phyloP scores from a whole-genome alignment of 2,113 vertebrate species.

The Carettochelys insculpta region DNA sequence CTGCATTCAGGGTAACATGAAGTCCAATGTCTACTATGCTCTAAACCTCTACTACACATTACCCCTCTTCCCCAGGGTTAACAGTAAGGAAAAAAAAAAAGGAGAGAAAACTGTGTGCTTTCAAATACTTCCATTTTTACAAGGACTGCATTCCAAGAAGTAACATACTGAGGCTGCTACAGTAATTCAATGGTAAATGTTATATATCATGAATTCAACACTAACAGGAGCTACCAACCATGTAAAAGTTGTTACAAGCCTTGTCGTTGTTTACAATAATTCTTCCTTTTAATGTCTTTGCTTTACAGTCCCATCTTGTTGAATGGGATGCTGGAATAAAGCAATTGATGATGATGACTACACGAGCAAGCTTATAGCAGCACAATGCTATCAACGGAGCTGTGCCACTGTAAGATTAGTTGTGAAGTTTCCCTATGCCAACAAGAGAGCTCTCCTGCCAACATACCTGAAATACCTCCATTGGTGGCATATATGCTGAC shows the following conservation, averaged over 20 bases:
- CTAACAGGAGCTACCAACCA: neutral
- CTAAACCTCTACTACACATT: neutral
- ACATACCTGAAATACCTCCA: too few relatives aligned
- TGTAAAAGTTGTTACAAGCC: neutral
- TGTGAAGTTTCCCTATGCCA: too few relatives aligned
- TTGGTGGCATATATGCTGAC: accelerated
- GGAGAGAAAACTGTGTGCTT: neutral
- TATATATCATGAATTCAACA: neutral
- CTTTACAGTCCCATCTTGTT: neutral
- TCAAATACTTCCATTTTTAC: neutral
- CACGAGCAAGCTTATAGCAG: too few relatives aligned
- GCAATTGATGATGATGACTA: neutral
- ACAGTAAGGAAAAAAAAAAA: neutral
- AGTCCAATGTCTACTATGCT: neutral
- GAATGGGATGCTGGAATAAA: neutral
- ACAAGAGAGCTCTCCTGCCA: too few relatives aligned
- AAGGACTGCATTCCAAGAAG: neutral
- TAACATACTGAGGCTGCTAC: neutral
- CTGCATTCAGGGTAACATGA: neutral
- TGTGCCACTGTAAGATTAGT: too few relatives aligned
- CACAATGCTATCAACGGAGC: too few relatives aligned
- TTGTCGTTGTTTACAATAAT: neutral
- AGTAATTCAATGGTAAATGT: neutral
- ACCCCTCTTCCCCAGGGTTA: neutral
- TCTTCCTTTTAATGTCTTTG: neutral